phyloP scores from a whole-genome alignment of 2,888 invertebrate genomes.

The Phalera bucephala region DNA sequence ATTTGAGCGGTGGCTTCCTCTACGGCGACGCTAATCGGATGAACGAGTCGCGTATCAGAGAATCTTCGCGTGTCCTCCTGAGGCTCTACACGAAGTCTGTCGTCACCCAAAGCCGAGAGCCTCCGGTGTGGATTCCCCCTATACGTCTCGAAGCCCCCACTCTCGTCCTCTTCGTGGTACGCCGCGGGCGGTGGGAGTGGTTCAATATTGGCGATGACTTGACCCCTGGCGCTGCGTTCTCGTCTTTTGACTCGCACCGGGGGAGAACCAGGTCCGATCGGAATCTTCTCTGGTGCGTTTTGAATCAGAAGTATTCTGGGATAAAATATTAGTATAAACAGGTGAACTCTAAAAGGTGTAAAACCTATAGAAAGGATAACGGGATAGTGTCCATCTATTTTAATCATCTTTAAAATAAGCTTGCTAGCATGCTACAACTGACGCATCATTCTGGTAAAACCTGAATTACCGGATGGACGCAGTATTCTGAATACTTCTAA shows the following conservation, averaged over 20 bases:
- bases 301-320: conserved; percentile 95
- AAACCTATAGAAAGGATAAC: no score
- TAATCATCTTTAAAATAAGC: no score
- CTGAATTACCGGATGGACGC: no score
- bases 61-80: conserved; percentile 30
- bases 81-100: conserved; percentile 26
- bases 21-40: conserved; percentile 17
- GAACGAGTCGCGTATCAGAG: conserved; percentile 39
- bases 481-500: no score
- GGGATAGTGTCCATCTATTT: no score
- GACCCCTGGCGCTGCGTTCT: conserved; percentile 81
- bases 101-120: conserved; percentile 47
- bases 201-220: conserved; percentile 85
- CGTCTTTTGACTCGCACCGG: conserved; percentile 53
- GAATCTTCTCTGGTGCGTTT: conserved; percentile 93
- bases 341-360: no score
- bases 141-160: conserved; percentile 77
- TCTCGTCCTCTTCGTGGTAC: conserved; percentile 78
- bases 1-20: conserved; percentile 59
- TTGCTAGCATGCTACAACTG: no score
- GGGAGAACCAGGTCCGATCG: conserved; percentile 86
- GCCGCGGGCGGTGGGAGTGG: conserved; percentile 63
- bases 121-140: conserved; percentile 68
- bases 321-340: conserved; percentile 3
- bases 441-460: no score